Evolutionary conservation across 1,140 invertebrate species (phyloP).

Genomic region (Mylabris phalerata): DNA sequence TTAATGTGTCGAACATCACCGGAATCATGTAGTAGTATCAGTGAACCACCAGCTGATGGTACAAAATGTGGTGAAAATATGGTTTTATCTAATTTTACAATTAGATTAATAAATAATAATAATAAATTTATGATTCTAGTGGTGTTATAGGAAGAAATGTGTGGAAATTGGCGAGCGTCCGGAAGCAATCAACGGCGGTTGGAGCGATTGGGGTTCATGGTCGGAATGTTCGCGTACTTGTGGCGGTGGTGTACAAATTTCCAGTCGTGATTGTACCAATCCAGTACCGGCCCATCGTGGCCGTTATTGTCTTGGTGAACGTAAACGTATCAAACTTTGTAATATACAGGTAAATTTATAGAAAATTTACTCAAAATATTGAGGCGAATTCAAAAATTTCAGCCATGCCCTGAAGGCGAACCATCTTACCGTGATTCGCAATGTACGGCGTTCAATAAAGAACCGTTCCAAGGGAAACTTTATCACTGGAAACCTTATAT

Average conservation of each 20-base stretch:
- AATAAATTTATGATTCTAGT: conserved; percentile 42
- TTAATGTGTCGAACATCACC: conserved; percentile 50
- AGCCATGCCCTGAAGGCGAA: conserved; percentile 49
- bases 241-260: conserved; percentile 52
- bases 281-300: conserved; percentile 54
- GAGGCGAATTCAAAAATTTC: neutral
- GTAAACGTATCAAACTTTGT: conserved; percentile 50
- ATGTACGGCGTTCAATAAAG: conserved; percentile 51
- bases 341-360: conserved; percentile 48
- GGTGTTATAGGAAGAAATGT: conserved; percentile 60
- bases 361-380: neutral
- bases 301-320: conserved; percentile 52
- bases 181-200: conserved; percentile 57
- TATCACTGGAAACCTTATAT: conserved; percentile 49
- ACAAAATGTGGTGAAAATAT: conserved; percentile 58
- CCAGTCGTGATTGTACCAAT: conserved; percentile 48
- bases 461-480: conserved; percentile 37
- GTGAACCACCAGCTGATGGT: conserved; percentile 58
- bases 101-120: neutral
- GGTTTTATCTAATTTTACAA: conserved; percentile 29
- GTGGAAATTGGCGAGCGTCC: conserved; percentile 55
- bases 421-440: conserved; percentile 51
- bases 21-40: conserved; percentile 49
- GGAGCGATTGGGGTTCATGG: conserved; percentile 55
- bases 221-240: conserved; percentile 55